phyloP scores from a whole-genome alignment of 2,113 vertebrate species.

The Sceloporus tristichus region DNA sequence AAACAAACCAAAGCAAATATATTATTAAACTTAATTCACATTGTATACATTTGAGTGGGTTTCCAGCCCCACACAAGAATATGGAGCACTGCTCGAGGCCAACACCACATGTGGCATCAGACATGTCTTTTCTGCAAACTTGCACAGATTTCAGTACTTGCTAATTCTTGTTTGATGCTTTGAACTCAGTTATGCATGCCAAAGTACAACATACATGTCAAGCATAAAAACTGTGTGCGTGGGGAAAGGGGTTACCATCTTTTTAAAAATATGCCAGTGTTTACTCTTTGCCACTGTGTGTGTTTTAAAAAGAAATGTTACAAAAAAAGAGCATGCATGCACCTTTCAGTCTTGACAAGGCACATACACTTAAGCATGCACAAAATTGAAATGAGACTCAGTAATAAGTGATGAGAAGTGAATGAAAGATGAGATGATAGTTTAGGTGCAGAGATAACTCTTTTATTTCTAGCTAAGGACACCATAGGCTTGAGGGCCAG shows the following conservation, averaged over 20 bases:
- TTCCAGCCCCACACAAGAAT: constrained; percentile 45
- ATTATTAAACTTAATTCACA: constrained; percentile 33
- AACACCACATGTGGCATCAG: background rate
- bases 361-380: background rate
- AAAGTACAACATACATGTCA: background rate
- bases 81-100: constrained; percentile 14
- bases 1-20: constrained; percentile 34
- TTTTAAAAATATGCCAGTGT: background rate
- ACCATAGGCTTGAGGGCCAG: background rate
- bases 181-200: background rate
- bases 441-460: too few species aligned
- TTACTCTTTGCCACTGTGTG: background rate
- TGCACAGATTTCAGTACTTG: background rate
- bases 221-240: background rate
- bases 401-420: background rate
- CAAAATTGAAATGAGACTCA: background rate
- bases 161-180: background rate
- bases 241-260: background rate
- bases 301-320: background rate
- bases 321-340: background rate
- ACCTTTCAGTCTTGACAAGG: background rate
- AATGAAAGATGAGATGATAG: background rate
- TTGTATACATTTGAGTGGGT: constrained; percentile 22
- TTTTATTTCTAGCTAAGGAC: too few species aligned
- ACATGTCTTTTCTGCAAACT: background rate